Evolutionary conservation across 2,797 vertebrate species (phyloP), one percentile per base, ranked within the genome.

Genomic region (Enoplosus armatus): DNA sequence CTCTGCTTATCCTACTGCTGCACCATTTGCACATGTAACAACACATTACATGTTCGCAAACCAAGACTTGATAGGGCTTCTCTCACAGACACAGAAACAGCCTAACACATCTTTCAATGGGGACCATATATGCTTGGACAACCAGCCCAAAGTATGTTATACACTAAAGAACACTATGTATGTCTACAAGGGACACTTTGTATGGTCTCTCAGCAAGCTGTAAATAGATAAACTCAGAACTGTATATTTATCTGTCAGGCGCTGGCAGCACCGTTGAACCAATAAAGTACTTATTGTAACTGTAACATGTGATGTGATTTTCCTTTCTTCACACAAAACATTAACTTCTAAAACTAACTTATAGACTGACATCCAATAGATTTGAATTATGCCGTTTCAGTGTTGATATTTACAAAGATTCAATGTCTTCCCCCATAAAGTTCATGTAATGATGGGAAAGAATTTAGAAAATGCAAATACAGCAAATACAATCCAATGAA

Each of bases 261-360:
- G 26, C 53, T 87, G 89, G 77, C 87, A 91, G 72, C 85, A 85
- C 82, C 89, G 87, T 89, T 77, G 75, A 90, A 89, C 71, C 77
- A 95, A 94, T 94, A 94, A 95, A 95, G 82, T 87, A 86, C 87
- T 82, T 90, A 93, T 84, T 92, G 85, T 91, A 91, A 89, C 87
- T 87, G 60, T 81, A 82, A 73, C 45, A 61, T 39, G 58, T 67
- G 24, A 5, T 26, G 15, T 24, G 10, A 35, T 56, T 56, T 66
- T 72, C 2, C 35, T 62, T 86, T 77, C 16, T 69, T 73, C 0
- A 26, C 41, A 35, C 26, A n/a, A 39, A 41, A 43, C 4, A 26
- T n/a, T 15, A 16, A 35, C 6, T 1, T 10, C 31, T 9, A 31
- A 48, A 24, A 48, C 4, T 16, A 29, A 20, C 3, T 26, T 20